phyloP scores from a whole-genome alignment of 2,113 vertebrate species.

The Bubo scandiacus region DNA sequence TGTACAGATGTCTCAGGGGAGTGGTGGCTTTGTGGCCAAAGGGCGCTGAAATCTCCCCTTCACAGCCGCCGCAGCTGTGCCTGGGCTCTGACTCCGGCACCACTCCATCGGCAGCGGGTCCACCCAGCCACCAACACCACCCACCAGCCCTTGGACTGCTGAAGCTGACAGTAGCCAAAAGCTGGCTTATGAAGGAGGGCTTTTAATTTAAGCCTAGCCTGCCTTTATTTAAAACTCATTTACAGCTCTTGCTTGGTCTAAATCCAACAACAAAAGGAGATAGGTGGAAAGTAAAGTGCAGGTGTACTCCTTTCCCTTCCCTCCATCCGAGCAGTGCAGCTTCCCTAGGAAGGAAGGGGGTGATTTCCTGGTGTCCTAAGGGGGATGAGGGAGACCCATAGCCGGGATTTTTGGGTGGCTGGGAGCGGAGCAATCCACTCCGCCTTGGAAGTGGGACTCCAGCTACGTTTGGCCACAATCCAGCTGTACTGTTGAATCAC shows the following conservation, averaged over 20 bases:
- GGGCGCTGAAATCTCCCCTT: not conserved
- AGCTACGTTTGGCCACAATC: not conserved
- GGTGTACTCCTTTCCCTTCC: not conserved
- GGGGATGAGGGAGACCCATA: not conserved
- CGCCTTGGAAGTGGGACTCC: not conserved
- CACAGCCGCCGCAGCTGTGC: rapidly evolving
- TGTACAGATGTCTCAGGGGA: not conserved
- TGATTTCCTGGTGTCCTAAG: not conserved
- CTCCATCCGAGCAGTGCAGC: rapidly evolving
- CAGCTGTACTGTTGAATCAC: not conserved
- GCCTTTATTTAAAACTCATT: not conserved
- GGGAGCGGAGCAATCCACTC: not conserved
- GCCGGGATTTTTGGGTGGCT: not conserved
- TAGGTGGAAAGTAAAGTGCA: not conserved
- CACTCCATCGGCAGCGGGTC: rapidly evolving
- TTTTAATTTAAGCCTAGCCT: not conserved
- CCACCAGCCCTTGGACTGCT: not conserved
- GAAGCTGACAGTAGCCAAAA: not conserved
- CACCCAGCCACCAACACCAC: rapidly evolving
- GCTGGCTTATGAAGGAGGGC: not conserved
- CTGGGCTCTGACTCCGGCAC: not conserved
- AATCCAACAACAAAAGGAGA: not conserved
- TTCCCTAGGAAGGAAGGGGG: not conserved
- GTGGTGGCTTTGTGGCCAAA: not conserved
- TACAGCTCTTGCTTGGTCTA: not conserved